Evolutionary conservation across 2,888 invertebrate species (phyloP).

Genomic region (Myopa testacea): DNA sequence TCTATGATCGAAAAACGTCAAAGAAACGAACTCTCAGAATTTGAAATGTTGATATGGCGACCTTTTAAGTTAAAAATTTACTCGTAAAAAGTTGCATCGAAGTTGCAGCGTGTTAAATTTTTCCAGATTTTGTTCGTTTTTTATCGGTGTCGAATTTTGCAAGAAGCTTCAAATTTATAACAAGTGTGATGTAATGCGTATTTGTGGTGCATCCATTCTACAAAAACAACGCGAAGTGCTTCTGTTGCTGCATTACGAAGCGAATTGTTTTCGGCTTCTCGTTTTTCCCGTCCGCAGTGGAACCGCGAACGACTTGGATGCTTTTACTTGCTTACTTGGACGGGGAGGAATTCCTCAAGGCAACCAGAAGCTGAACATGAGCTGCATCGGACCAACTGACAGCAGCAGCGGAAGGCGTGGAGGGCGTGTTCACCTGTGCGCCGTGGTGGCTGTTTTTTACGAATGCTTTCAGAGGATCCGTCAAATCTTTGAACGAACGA

Average conservation of each 20-base stretch:
- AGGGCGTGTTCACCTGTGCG: background rate
- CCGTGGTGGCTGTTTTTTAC: background rate
- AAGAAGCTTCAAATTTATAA: background rate
- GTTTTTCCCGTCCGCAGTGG: background rate
- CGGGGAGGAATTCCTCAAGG: constrained; percentile 4
- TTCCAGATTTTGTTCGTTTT: too few relatives aligned
- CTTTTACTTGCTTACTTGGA: background rate
- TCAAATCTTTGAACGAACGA: too few relatives aligned
- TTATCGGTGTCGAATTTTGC: too few relatives aligned
- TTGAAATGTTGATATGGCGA: too few relatives aligned
- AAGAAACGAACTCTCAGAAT: too few relatives aligned
- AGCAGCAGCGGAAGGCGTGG: too few relatives aligned
- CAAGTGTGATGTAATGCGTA: background rate
- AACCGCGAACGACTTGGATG: too few relatives aligned
- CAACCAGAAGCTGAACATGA: constrained; percentile 12
- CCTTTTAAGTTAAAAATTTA: too few relatives aligned
- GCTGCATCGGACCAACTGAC: background rate
- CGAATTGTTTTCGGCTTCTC: background rate
- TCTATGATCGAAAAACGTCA: too few relatives aligned
- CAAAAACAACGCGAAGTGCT: background rate
- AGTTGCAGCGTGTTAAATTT: too few relatives aligned
- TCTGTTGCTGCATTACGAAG: constrained; percentile 2
- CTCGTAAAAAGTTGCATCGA: too few relatives aligned
- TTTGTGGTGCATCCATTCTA: background rate
- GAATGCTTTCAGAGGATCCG: too few relatives aligned